Percentiles rank a stretch among this genome's conserved stretches.
phyloP scores from a whole-genome alignment of 2,888 invertebrate genomes.

The Gari tellinella region DNA sequence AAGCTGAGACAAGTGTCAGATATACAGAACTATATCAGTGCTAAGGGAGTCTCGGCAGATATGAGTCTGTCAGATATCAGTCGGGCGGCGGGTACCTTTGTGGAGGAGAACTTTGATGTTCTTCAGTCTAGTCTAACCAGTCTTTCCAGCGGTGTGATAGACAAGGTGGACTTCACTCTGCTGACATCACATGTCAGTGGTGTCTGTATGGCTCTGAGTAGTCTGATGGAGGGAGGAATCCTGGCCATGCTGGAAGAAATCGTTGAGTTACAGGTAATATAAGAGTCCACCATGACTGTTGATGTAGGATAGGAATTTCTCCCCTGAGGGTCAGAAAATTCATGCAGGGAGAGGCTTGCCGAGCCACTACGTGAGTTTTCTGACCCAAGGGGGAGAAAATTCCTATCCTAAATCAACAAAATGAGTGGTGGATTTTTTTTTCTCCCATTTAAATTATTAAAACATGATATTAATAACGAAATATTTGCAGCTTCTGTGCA shows the following conservation, averaged over 20 bases:
- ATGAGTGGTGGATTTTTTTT: no score
- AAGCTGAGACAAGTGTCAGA: conserved; percentile 59
- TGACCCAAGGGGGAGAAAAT: no score
- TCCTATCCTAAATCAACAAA: no score
- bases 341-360: no score
- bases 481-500: no score
- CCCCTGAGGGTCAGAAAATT: no score
- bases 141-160: conserved; percentile 28
- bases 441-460: no score
- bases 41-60: conserved; percentile 17
- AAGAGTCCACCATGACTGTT: no score
- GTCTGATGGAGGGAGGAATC: conserved; percentile 61
- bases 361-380: no score
- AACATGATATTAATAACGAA: no score
- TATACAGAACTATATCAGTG: conserved; percentile 48
- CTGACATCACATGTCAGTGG: conserved; percentile 57
- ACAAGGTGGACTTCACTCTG: conserved; percentile 46
- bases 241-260: conserved; percentile 62
- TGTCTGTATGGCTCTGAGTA: conserved; percentile 60
- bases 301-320: no score
- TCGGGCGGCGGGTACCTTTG: conserved; percentile 40
- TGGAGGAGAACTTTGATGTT: conserved; percentile 52
- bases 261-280: conserved; percentile 46
- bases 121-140: conserved; percentile 49
- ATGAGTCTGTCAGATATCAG: conserved; percentile 34